Evolutionary conservation across 2,113 vertebrate genomes (phyloP).

Genomic region (Montifringilla adamsi): DNA sequence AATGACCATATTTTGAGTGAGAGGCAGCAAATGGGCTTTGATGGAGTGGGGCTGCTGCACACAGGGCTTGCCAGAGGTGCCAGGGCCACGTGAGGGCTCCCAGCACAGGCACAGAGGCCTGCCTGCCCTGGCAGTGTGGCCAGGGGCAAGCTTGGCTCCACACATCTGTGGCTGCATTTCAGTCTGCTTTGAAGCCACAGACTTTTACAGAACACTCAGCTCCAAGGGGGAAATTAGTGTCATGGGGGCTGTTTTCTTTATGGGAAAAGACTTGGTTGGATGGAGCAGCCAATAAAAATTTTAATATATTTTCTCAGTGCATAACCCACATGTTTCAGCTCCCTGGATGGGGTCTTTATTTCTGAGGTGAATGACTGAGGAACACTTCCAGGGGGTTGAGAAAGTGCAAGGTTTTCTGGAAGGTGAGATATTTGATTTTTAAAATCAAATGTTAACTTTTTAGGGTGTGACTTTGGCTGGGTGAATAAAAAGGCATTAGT

Average conservation of each 20-base stretch:
- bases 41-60: not conserved
- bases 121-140: slow-evolving; percentile 16
- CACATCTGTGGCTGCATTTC: slow-evolving; percentile 45
- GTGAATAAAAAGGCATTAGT: not conserved
- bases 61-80: slow-evolving; percentile 54
- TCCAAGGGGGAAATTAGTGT: slow-evolving; percentile 63
- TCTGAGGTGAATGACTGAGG: not conserved
- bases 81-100: not conserved
- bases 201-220: slow-evolving; percentile 48
- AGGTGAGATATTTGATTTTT: not conserved
- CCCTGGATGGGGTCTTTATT: slow-evolving; percentile 15
- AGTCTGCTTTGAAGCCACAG: slow-evolving; percentile 51
- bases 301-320: slow-evolving; percentile 54
- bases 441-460: not conserved
- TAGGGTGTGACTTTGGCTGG: not conserved
- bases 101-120: slow-evolving; percentile 20
- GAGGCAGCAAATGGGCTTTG: not conserved
- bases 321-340: slow-evolving; percentile 18
- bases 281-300: slow-evolving; percentile 56
- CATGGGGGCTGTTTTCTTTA: slow-evolving; percentile 65
- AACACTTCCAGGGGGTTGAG: not conserved
- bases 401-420: not conserved
- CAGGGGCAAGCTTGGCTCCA: slow-evolving; percentile 28
- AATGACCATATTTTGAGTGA: not conserved
- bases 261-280: slow-evolving; percentile 54